Base-by-base conservation (phyloP, 2,797 vertebrate genomes). In the Arctocebus calabarensis region DNA sequence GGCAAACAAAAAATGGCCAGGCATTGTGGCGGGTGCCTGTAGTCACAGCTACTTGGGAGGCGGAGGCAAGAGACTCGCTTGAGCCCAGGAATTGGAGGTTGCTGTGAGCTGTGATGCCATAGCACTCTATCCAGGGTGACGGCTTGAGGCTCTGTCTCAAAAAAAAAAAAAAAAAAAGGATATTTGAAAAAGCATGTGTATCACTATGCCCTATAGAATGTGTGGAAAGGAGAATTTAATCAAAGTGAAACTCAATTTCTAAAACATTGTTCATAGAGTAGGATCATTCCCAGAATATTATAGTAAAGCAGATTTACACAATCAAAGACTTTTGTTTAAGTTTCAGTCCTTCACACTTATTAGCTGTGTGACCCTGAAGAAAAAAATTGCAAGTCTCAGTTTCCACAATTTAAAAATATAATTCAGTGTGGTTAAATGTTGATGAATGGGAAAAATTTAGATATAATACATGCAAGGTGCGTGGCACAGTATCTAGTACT, bases 321-420 rank as follows among this genome's bases (percentile, higher is more conserved):
- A 62, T 84, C 61, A 84, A 37, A 73, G 45, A 23, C 6, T 85
- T 90, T 23, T 37, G 19, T 90, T 82, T 92, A 94, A 75, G 74
- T 43, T 59, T 45, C 11, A 7, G 20, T 79, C 32, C 48, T 64
- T 78, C 40, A 61, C 27, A 61, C 25, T 84, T 25, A 88, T 23
- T 48, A n/a, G 4, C 1, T 64, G 8, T 19, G 3, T 59, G 40
- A 85, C 7, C 64, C 23, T 82, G 20, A 90, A 62, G 25, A 87
- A 48, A 66, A 77, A 77, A 29, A 7, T 16, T n/a, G 27, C 27
- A 66, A 25, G 22, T 43, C 5, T 79, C 23, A 82, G 0, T 61
- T 68, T 95, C 20, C 16, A 68, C 12, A 29, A 52, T 29, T 79
- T 7, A 77, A 43, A 84, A 77, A n/a, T 92, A 27, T 23, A 34